Evolutionary conservation across 2,113 vertebrate genomes (phyloP).

Genomic region (Dasyurus viverrinus): DNA sequence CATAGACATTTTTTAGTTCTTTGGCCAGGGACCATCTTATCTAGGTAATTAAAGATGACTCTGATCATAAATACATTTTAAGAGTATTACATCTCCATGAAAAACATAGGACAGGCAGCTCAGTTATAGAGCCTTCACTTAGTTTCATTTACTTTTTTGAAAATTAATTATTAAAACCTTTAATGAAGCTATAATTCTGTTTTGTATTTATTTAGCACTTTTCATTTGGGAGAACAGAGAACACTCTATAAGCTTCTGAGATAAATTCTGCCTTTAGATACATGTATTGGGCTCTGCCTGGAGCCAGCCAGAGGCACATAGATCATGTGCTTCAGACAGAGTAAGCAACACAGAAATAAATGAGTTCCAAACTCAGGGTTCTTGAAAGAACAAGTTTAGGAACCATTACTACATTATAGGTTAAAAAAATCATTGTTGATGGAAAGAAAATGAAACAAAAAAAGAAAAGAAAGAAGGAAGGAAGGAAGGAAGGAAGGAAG

Average conservation of each 20-base stretch:
- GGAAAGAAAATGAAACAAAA: too few species aligned
- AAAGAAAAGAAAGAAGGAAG: too few species aligned
- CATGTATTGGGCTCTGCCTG: slow-evolving; percentile 6
- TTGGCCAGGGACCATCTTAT: slow-evolving; percentile 20
- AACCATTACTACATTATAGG: neutral
- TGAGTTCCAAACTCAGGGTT: neutral
- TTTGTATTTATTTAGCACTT: slow-evolving; percentile 16
- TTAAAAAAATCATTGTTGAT: neutral
- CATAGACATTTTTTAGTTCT: neutral
- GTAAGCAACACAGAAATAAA: neutral
- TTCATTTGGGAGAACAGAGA: slow-evolving; percentile 6
- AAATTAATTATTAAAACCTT: slow-evolving; percentile 57
- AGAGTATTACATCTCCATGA: slow-evolving; percentile 50
- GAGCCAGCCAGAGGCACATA: slow-evolving; percentile 12
- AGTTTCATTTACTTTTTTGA: slow-evolving; percentile 45
- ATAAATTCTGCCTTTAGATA: neutral
- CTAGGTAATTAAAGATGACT: slow-evolving; percentile 22
- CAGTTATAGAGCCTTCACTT: slow-evolving; percentile 31
- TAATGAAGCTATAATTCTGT: slow-evolving; percentile 36
- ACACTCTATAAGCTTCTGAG: slow-evolving; percentile 16
- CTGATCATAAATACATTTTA: slow-evolving; percentile 36
- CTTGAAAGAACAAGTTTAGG: neutral
- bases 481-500: too few species aligned
- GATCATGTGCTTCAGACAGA: slow-evolving; percentile 5
- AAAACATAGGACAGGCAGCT: neutral